Evolutionary conservation across 2,113 vertebrate species (phyloP), one percentile per base, ranked within the genome.

Genomic region (Amphiprion ocellaris): DNA sequence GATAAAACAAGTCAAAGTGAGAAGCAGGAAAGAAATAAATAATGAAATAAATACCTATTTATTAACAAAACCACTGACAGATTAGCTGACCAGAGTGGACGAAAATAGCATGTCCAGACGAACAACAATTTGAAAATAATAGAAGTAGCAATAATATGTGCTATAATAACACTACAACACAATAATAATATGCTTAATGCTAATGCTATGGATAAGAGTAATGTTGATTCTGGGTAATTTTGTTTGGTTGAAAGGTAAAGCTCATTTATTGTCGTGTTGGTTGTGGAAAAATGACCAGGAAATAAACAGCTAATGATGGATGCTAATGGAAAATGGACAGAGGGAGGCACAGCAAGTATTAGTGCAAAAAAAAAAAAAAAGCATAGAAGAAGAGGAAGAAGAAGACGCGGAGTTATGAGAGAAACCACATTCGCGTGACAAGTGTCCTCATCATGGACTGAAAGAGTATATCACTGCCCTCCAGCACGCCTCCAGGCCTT

Each of bases 401-500:
- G 37, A 56, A 78, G 21, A 21, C 21, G 56, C 62, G 17, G 37
- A 55, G 52, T 55, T 24, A 46, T 24, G 52, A 52, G 71, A 71
- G 58, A 58, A 77, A 70, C 10, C 33, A 65, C 41, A 60, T 52
- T 85, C 14, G 10, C 16, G 69, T 89, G 78, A 85, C 74, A 87
- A 87, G 56, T 85, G 76, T 85, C 82, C 75, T 92, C 80, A 79
- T 91, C 69, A 61, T 69, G 49, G 72, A 74, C 69, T 79, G 67
- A 59, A 74, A 66, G 68, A 26, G 79, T 69, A 55, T 81, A 59
- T 78, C 28, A 19, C 24, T 80, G 81, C 66, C 88, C 85, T 81
- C 9, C 71, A 82, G 90, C 83, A 69, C 33, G 75, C 87, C 91
- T 87, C 68, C 86, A 86, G 89, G 87, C 82, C 67, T 75, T 46